Evolutionary conservation across 1,140 invertebrate genomes (phyloP), one percentile per base, ranked within the genome.

Genomic region (Tyrophagus putrescentiae): DNA sequence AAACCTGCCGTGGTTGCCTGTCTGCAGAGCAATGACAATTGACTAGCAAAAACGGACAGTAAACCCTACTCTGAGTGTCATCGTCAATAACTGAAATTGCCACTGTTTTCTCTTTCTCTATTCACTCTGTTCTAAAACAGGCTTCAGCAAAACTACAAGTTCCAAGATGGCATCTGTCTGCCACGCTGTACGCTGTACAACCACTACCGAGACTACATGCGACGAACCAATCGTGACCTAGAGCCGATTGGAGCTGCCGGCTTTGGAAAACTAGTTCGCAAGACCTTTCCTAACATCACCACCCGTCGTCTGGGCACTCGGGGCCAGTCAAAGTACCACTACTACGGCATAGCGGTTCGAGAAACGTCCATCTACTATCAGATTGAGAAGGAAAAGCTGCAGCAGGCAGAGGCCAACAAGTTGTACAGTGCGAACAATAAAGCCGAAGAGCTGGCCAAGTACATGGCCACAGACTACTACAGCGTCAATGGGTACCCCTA

Each of bases 201-300:
- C 31, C 77, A 79, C 65, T 79, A 79, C 66, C 71, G 76, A 21
- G 75, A 78, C 60, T 78, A 76, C 68, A 78, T 77, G 65, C 68
- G 69, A 48, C 72, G 70, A 50, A 73, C 73, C 50, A 69, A 71
- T 57, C 72, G 74, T 36, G 11, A 25, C 25, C n/a, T 27, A 1
- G 73, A 76, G 60, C 77, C 78, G 0, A 76, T 79, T 54, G 78
- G 79, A 63, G 78, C 78, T 1, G 78, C 78, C 21, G 78, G 76
- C 60, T 79, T 79, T 65, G 78, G 78, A 54, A 79, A 79, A 76
- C 77, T 79, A 48, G 77, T 78, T 60, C 69, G 77, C 3, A 76
- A 78, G 63, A 76, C 77, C 66, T 79, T 78, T 69, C 75, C 76
- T 0, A 71, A 75, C 39, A 70, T 79, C 18, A 78, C 77, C 7